Evolutionary conservation across 2,797 vertebrate species (phyloP), one percentile per base, ranked within the genome.

Genomic region (Chaetodon trifasciatus): DNA sequence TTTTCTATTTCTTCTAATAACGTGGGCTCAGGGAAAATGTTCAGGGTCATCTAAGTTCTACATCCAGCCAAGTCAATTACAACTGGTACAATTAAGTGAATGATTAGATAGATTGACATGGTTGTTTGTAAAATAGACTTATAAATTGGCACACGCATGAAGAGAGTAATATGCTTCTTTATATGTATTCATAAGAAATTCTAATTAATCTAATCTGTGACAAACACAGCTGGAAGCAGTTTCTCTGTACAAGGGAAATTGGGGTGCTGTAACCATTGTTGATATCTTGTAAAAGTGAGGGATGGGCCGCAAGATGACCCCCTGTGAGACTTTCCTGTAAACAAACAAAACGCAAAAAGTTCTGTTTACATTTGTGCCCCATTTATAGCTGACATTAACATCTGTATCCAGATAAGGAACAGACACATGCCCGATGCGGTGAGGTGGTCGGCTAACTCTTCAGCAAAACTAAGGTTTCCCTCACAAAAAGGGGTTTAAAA

Each of bases 1-100:
- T 58, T 64, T 66, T 65, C 42, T 64, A n/a, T 37, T 76, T 70
- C 68, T 80, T 83, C 74, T 79, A 49, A 71, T 82, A 83, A 82
- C 68, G 46, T 47, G 23, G 52, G n/a, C 24, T 13, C 15, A 64
- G 23, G 35, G 50, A 76, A 73, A 67, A 60, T 70, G 46, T 68
- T 53, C 66, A 67, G 72, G 56, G 49, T 82, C 74, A 50, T 44
- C 10, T 19, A 42, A 46, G 68, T 69, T 78, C 53, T 24, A 17
- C 62, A 68, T 49, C 37, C 64, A n/a, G 61, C 74, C 63, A 37
- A 8, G 9, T 53, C 17, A 6, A 37, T 63, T 39, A 10, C 23
- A 49, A 13, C 9, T 15, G 8, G 6, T 42, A 8, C 40, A 70
- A n/a, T 37, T 52, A 40, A 52, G n/a, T 47, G 9, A 68, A 57